Percentiles rank a stretch among this genome's conserved stretches.
These are phyloP conservation scores for Phrynocephalus versicolor DNA, from an alignment of 2,113 vertebrate genomes.

Conservation along the genomic window DNA sequence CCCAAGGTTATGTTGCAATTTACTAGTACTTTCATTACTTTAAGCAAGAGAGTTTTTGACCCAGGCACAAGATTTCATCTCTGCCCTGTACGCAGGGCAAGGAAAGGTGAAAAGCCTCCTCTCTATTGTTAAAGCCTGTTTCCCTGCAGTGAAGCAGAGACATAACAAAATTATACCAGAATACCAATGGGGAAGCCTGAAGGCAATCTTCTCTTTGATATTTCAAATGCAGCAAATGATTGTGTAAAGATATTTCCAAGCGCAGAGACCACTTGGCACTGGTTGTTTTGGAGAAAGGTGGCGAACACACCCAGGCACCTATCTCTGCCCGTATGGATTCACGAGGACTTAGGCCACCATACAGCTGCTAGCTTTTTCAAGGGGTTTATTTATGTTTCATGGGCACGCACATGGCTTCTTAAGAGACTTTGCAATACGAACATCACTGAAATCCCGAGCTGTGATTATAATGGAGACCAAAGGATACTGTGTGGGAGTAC, in stretches of 20 bases:
- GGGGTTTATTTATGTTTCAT: background rate
- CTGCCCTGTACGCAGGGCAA: background rate
- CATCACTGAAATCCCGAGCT: background rate
- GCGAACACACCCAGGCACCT: background rate
- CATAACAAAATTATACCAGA: conserved; percentile 13
- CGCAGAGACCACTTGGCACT: background rate
- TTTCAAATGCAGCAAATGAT: conserved; percentile 8
- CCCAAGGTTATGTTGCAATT: background rate
- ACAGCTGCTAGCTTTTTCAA: background rate
- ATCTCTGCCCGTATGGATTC: too few species aligned
- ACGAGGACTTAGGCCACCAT: background rate
- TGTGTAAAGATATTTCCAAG: background rate
- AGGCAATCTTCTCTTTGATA: conserved; percentile 17
- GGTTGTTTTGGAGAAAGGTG: background rate
- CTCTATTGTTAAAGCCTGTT: background rate
- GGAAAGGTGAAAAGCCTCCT: background rate
- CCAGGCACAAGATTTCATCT: background rate
- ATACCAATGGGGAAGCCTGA: conserved; percentile 8
- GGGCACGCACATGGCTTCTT: background rate
- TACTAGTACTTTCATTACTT: background rate
- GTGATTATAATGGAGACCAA: background rate
- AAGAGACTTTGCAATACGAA: background rate
- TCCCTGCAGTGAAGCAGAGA: conserved; percentile 12
- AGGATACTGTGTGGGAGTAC: background rate
- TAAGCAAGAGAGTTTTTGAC: background rate